A percentile compares a stretch with the other conserved stretches of the same genome.
These are phyloP conservation scores for Crenichthys baileyi DNA, from an alignment of 2,797 vertebrate genomes.

Conservation along the genomic window DNA sequence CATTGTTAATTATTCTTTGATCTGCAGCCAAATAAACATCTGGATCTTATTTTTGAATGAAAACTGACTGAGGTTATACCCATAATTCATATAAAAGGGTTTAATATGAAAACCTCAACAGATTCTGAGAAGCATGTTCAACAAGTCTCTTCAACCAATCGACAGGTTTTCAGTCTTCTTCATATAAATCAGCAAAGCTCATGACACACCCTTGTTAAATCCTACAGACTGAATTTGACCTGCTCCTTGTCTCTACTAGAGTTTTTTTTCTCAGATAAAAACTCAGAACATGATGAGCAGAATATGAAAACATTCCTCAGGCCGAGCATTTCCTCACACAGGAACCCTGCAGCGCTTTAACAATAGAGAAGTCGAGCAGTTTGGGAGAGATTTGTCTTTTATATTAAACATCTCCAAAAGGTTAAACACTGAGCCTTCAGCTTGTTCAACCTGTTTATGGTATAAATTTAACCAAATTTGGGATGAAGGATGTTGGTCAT, in stretches of 20 bases:
- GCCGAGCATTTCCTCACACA: background rate
- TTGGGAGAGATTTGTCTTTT: background rate
- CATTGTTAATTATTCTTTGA: background rate
- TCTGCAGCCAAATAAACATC: background rate
- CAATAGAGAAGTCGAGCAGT: background rate
- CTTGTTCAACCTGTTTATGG: background rate
- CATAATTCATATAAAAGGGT: background rate
- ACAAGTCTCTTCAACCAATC: background rate
- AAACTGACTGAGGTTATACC: background rate
- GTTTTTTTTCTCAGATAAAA: background rate
- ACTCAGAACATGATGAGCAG: background rate
- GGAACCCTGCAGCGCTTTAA: background rate
- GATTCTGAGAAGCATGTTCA: background rate
- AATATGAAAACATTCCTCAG: slow-evolving; percentile 3
- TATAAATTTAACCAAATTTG: background rate
- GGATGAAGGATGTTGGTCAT: background rate
- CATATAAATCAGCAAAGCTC: background rate
- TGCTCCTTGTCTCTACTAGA: background rate
- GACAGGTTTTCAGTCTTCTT: background rate
- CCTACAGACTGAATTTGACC: background rate
- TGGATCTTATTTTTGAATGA: background rate
- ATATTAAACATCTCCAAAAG: background rate
- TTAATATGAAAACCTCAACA: background rate
- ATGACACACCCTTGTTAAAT: background rate
- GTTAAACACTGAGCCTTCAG: background rate